Conservation (phyloP, 2,888 invertebrate species). For the Mantis religiosa region DNA sequence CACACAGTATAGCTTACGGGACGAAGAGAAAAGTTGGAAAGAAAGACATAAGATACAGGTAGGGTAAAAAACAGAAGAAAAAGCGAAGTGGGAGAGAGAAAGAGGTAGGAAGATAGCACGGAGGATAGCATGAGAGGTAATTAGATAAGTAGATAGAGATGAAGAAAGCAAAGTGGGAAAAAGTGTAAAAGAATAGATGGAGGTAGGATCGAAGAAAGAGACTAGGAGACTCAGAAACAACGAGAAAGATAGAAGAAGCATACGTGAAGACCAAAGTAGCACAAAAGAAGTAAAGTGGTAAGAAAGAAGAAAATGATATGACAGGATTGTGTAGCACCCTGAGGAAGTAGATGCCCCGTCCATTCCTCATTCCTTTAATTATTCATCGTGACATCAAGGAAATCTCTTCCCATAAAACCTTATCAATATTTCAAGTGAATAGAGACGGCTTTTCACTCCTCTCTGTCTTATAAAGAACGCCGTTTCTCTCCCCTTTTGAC, state of each 20-base stretch:
- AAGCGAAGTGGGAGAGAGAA: too few relatives aligned
- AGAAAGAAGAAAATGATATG: not conserved
- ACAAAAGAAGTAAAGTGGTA: not conserved
- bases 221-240: not conserved
- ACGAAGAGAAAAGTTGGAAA: too few relatives aligned
- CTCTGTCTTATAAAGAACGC: not conserved
- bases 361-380: conserved; percentile 23
- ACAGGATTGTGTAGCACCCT: not conserved
- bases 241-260: not conserved
- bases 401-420: conserved; percentile 10
- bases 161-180: too few relatives aligned
- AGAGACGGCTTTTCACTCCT: not conserved
- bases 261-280: not conserved
- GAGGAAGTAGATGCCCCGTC: not conserved
- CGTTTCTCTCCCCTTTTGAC: not conserved
- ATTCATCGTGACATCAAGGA: conserved; percentile 24
- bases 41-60: too few relatives aligned
- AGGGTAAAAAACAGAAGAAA: too few relatives aligned
- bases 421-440: conserved; percentile 23
- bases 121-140: too few relatives aligned
- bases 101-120: too few relatives aligned
- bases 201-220: too few relatives aligned
- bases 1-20: too few relatives aligned
- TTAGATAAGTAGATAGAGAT: too few relatives aligned
- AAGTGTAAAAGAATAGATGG: too few relatives aligned